A percentile compares a stretch with the other conserved stretches of the same genome.
Evolutionary conservation across 2,797 vertebrate genomes (phyloP).

Genomic region (Miichthys miiuy): DNA sequence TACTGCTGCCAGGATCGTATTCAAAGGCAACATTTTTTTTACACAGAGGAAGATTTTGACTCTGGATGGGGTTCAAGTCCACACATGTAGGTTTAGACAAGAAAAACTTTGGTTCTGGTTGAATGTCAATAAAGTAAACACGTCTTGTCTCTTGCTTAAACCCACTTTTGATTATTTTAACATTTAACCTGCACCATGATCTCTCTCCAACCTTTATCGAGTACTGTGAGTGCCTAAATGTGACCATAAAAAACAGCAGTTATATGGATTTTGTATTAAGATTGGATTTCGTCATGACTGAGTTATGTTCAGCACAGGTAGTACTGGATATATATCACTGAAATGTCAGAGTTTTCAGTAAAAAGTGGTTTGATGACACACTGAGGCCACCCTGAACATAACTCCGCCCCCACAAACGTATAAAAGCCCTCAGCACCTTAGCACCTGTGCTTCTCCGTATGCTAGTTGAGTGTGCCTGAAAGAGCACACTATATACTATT

Average conservation of each 20-base stretch:
- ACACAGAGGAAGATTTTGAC: too few relatives aligned
- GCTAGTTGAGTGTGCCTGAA: too few relatives aligned
- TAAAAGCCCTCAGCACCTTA: too few relatives aligned
- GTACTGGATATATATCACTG: too few relatives aligned
- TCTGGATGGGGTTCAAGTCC: too few relatives aligned
- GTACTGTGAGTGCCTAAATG: not conserved
- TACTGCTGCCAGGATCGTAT: constrained; percentile 2
- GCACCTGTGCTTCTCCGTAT: too few relatives aligned
- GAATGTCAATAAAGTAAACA: not conserved
- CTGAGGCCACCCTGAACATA: too few relatives aligned
- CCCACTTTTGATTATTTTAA: not conserved
- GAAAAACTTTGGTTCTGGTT: not conserved
- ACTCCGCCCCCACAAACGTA: too few relatives aligned
- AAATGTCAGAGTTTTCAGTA: too few relatives aligned
- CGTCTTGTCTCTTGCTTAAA: not conserved
- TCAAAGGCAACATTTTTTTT: not conserved
- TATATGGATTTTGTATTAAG: not conserved
- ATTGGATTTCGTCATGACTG: not conserved
- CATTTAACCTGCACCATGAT: not conserved
- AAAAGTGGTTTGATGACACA: too few relatives aligned
- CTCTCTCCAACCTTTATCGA: not conserved
- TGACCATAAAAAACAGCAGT: not conserved
- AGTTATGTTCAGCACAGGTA: not conserved
- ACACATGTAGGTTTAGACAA: not conserved
- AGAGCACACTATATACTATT: too few relatives aligned